Conservation (phyloP, 2,888 invertebrate species). For the Tachina lurida region DNA sequence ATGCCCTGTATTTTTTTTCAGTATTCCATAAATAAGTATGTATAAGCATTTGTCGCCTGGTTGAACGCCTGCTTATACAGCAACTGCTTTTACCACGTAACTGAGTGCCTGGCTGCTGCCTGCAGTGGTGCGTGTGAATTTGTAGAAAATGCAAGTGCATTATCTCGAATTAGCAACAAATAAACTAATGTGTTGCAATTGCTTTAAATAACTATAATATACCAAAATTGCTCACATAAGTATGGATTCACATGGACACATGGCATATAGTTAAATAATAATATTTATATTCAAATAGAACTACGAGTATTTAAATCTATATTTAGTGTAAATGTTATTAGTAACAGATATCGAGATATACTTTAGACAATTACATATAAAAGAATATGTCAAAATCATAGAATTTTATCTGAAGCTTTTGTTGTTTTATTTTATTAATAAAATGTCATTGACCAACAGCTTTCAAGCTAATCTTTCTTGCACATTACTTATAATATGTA, state of each 20-base stretch:
- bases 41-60: constrained; percentile 63
- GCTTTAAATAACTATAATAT: constrained; percentile 69
- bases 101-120: constrained; percentile 23
- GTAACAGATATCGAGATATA: background rate
- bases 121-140: constrained; percentile 52
- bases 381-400: too few relatives aligned
- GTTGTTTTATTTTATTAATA: too few relatives aligned
- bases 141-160: constrained; percentile 70
- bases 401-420: too few relatives aligned
- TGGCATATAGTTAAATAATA: constrained; percentile 42
- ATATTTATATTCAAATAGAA: background rate
- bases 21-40: constrained; percentile 50
- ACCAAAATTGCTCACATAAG: constrained; percentile 49
- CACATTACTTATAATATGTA: constrained; percentile 47
- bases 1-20: constrained; percentile 18
- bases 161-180: constrained; percentile 72
- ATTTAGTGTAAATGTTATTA: constrained; percentile 30
- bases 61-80: constrained; percentile 56
- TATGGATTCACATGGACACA: constrained; percentile 23
- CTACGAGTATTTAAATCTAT: constrained; percentile 35
- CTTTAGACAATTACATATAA: too few relatives aligned
- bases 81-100: constrained; percentile 45
- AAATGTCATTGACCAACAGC: too few relatives aligned
- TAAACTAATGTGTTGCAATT: constrained; percentile 72
- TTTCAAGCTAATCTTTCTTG: constrained; percentile 17